Evolutionary conservation across 2,797 vertebrate species (phyloP).

Genomic region (Notoglanidium macrostoma): DNA sequence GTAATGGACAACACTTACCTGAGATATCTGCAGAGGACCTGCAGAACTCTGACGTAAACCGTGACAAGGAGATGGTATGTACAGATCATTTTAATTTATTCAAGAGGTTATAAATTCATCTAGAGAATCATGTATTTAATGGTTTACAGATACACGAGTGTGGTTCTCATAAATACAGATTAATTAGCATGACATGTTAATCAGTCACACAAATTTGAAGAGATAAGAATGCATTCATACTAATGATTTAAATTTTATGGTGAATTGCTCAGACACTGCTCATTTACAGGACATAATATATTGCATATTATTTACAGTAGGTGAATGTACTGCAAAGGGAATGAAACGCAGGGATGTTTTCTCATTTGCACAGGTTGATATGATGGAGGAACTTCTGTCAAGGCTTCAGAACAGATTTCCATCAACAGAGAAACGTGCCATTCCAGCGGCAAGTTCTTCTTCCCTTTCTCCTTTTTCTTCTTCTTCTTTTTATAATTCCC

Average conservation of each 20-base stretch:
- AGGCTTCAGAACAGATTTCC: constrained; percentile 65
- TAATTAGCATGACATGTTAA: neutral
- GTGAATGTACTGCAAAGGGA: neutral
- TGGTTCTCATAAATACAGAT: neutral
- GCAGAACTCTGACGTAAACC: constrained; percentile 60
- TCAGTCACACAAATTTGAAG: neutral
- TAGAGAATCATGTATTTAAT: neutral
- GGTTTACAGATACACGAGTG: neutral
- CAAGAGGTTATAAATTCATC: too few species aligned
- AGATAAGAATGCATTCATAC: neutral
- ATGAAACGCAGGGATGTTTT: neutral
- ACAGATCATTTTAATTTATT: neutral
- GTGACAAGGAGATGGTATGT: constrained; percentile 75
- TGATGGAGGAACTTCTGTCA: constrained; percentile 73
- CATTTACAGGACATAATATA: neutral
- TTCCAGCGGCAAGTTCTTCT: constrained; percentile 68
- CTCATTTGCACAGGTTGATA: constrained; percentile 68
- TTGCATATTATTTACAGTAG: neutral
- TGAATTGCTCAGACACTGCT: neutral
- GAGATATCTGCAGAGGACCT: constrained; percentile 71
- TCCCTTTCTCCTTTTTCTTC: too few species aligned
- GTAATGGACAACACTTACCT: constrained; percentile 65
- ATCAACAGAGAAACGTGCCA: constrained; percentile 74
- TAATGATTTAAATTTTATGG: too few species aligned
- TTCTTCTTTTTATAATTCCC: neutral